Conservation (phyloP, 1,140 invertebrate species). For the Melitaea cinxia region DNA sequence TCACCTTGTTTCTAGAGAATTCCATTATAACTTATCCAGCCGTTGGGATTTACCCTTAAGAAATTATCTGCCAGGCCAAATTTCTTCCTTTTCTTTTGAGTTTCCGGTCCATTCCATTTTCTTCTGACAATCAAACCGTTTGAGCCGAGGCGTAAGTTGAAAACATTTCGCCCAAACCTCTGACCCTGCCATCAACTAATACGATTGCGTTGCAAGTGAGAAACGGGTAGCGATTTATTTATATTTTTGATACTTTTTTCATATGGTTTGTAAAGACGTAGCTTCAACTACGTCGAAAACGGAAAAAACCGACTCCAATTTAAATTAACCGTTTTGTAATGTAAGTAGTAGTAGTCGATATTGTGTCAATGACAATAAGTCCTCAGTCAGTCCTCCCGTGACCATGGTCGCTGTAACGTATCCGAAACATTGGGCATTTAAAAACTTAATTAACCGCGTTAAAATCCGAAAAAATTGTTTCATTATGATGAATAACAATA, state of each 20-base stretch:
- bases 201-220: conserved; percentile 5
- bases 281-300: not conserved
- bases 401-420: no score
- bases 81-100: conserved; percentile 49
- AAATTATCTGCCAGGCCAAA: conserved; percentile 48
- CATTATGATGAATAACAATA: no score
- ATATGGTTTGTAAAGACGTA: not conserved
- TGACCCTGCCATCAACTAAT: conserved; percentile 73
- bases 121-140: conserved; percentile 64
- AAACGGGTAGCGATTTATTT: not conserved
- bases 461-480: no score
- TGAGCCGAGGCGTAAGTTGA: conserved; percentile 54
- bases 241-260: no score
- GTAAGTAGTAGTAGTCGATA: no score
- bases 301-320: no score
- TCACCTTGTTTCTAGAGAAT: conserved; percentile 37
- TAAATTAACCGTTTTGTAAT: no score
- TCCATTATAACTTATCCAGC: conserved; percentile 49
- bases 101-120: conserved; percentile 61
- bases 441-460: no score
- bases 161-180: conserved; percentile 61
- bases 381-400: no score
- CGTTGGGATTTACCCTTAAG: conserved; percentile 40
- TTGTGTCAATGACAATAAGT: no score
- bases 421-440: no score